Evolutionary conservation across 2,113 vertebrate genomes (phyloP).

Genomic region (Carettochelys insculpta): DNA sequence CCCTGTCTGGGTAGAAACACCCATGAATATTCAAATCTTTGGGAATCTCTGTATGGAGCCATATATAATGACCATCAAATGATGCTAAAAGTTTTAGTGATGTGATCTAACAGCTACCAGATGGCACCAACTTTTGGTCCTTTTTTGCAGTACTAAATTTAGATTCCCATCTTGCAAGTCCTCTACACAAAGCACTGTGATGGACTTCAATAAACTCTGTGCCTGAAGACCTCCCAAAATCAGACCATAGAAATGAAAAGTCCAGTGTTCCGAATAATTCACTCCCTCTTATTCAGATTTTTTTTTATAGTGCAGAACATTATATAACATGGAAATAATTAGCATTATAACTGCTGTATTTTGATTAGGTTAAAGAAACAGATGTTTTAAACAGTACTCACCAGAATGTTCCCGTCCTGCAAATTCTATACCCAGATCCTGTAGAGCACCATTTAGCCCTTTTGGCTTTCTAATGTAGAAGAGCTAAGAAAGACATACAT

Average conservation of each 20-base stretch:
- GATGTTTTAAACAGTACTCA: slow-evolving; percentile 57
- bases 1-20: neutral
- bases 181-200: neutral
- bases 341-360: neutral
- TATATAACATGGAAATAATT: neutral
- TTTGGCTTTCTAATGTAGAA: slow-evolving; percentile 93
- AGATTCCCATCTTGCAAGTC: neutral
- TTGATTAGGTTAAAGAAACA: neutral
- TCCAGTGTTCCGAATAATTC: neutral
- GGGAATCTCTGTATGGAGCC: neutral
- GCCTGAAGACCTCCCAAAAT: neutral
- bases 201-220: neutral
- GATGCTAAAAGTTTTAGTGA: neutral
- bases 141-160: neutral
- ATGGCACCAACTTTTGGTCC: neutral
- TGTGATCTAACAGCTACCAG: neutral
- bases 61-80: neutral
- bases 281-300: neutral
- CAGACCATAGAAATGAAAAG: neutral
- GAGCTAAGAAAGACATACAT: slow-evolving; percentile 69
- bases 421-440: slow-evolving; percentile 93
- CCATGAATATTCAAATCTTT: neutral
- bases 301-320: neutral
- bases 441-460: slow-evolving; percentile 91
- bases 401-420: slow-evolving; percentile 93